Conservation (phyloP, 2,888 invertebrate species). For the Drosophila glabriapex region DNA sequence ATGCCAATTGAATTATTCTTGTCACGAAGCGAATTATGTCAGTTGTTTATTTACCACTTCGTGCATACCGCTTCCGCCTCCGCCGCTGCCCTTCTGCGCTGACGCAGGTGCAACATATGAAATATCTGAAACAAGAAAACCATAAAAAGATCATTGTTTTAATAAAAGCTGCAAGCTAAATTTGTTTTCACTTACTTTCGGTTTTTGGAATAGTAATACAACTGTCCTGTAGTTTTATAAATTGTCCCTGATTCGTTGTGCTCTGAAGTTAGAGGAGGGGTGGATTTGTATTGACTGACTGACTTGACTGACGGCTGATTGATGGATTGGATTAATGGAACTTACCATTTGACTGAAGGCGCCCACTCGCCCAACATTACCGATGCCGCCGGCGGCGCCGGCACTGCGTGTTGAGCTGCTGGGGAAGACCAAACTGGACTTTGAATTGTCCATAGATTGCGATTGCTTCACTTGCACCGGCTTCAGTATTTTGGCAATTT, state of each 20-base stretch:
- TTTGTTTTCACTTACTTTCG: slow-evolving; percentile 77
- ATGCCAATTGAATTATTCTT: neutral
- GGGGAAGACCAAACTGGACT: slow-evolving; percentile 58
- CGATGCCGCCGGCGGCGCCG: slow-evolving; percentile 57
- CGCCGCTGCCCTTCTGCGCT: slow-evolving; percentile 64
- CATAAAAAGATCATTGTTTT: neutral
- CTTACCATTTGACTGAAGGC: slow-evolving; percentile 81
- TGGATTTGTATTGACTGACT: neutral
- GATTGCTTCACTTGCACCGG: slow-evolving; percentile 80
- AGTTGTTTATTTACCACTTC: slow-evolving; percentile 60
- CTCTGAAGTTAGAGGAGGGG: slow-evolving; percentile 61
- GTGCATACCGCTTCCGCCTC: slow-evolving; percentile 41
- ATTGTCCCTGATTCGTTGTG: slow-evolving; percentile 81
- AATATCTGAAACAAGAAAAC: slow-evolving; percentile 67
- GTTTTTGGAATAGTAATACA: slow-evolving; percentile 77
- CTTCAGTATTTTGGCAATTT: slow-evolving; percentile 83
- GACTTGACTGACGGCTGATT: neutral
- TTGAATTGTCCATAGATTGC: slow-evolving; percentile 66
- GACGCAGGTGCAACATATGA: slow-evolving; percentile 80
- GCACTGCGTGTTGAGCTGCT: slow-evolving; percentile 59
- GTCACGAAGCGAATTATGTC: neutral
- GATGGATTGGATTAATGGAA: neutral
- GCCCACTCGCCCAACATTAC: slow-evolving; percentile 74
- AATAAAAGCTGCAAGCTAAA: neutral
- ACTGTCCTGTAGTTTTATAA: slow-evolving; percentile 82